phyloP scores from a whole-genome alignment of 2,113 vertebrate genomes.

The Madoqua kirkii region DNA sequence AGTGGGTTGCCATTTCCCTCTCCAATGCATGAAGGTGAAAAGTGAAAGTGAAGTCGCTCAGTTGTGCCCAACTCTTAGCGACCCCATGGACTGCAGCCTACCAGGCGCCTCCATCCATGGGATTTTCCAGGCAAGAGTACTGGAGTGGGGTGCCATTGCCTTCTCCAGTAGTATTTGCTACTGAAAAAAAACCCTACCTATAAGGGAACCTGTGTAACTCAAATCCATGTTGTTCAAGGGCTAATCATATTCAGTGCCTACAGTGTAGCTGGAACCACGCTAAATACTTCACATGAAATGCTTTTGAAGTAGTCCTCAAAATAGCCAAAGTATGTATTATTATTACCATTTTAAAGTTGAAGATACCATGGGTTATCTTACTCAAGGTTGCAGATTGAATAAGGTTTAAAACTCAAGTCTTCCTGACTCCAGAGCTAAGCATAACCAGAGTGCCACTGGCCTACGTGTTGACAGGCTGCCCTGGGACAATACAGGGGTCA shows the following conservation, averaged over 20 bases:
- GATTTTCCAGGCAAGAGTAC: too few relatives aligned
- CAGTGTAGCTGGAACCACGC: background rate
- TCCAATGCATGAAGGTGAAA: too few relatives aligned
- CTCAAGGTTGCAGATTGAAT: background rate
- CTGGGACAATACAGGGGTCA: background rate
- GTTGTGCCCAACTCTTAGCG: too few relatives aligned
- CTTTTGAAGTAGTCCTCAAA: background rate
- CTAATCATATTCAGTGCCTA: background rate
- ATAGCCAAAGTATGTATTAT: background rate
- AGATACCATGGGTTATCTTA: background rate
- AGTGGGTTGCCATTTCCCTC: too few relatives aligned
- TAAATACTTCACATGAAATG: background rate
- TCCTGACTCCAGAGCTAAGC: background rate
- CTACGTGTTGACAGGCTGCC: background rate
- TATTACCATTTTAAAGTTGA: background rate
- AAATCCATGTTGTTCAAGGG: background rate
- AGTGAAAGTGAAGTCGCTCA: too few relatives aligned
- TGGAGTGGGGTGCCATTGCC: too few relatives aligned
- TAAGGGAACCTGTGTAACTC: background rate
- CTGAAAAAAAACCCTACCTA: background rate
- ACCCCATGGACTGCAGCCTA: too few relatives aligned
- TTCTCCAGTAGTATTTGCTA: background rate
- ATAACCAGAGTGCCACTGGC: background rate
- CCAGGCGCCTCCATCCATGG: too few relatives aligned
- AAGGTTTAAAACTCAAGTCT: conserved; percentile 17